phyloP scores from a whole-genome alignment of 2,888 invertebrate genomes.

The Pseudanteris insignis region DNA sequence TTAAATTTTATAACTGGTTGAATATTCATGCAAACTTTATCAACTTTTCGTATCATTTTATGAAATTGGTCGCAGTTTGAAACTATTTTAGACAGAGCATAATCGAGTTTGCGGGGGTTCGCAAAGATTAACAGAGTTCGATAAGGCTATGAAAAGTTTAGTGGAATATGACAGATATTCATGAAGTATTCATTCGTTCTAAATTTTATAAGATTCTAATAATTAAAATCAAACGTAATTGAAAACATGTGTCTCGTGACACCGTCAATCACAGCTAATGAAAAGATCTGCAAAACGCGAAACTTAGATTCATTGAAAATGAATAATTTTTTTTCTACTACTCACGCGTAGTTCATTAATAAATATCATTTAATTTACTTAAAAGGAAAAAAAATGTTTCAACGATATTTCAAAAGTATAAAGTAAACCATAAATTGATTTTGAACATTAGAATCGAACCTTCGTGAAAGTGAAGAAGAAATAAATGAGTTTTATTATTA shows the following conservation, averaged over 20 bases:
- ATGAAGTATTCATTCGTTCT: constrained; percentile 9
- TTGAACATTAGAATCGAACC: neutral
- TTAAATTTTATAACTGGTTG: too few relatives aligned
- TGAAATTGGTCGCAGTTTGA: constrained; percentile 7
- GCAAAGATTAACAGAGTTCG: constrained; percentile 14
- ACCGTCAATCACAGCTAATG: too few relatives aligned
- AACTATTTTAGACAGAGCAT: constrained; percentile 8
- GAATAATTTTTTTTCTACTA: too few relatives aligned
- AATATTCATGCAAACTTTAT: too few relatives aligned
- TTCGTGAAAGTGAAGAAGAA: constrained; percentile 8
- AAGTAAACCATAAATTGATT: neutral
- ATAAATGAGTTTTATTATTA: constrained; percentile 6
- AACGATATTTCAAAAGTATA: neutral
- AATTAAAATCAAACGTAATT: too few relatives aligned
- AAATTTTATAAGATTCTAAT: constrained; percentile 10
- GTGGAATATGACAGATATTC: constrained; percentile 12
- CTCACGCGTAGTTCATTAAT: too few relatives aligned
- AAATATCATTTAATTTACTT: too few relatives aligned
- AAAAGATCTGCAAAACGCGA: too few relatives aligned
- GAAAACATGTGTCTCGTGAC: too few relatives aligned
- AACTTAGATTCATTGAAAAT: too few relatives aligned
- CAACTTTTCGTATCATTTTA: constrained; percentile 12
- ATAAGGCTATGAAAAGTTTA: constrained; percentile 14
- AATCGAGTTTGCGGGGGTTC: constrained; percentile 13
- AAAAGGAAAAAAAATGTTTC: neutral